phyloP scores from a whole-genome alignment of 2,113 vertebrate genomes.

The Capreolus pygargus region DNA sequence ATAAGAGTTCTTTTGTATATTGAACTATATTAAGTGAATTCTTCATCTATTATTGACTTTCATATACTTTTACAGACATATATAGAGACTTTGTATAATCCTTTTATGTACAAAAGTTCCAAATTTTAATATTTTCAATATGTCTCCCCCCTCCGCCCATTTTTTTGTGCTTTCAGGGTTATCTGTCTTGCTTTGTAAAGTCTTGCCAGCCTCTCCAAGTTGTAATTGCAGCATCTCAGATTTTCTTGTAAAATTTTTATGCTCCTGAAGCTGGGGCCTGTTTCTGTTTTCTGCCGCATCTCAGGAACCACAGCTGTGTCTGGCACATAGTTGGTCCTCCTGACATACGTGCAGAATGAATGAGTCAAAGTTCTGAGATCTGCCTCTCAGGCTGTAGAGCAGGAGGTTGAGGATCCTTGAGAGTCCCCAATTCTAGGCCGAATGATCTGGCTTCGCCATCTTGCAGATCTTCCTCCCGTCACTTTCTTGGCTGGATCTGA shows the following conservation, averaged over 20 bases:
- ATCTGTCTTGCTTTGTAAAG: neutral
- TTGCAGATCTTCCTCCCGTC: neutral
- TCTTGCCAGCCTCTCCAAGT: neutral
- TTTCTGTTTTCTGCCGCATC: neutral
- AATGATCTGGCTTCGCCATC: accelerated
- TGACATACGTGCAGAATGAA: accelerated
- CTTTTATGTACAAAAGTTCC: neutral
- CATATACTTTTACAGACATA: neutral
- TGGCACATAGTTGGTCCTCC: accelerated
- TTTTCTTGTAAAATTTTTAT: neutral
- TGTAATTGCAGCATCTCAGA: neutral
- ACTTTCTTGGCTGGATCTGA: neutral
- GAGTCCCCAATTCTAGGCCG: neutral
- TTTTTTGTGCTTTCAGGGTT: neutral
- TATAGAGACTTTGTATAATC: neutral
- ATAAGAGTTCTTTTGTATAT: neutral
- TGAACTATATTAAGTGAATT: neutral
- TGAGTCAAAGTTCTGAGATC: neutral
- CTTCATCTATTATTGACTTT: neutral
- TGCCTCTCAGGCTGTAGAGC: neutral
- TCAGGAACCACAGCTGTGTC: no score
- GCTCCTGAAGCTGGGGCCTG: neutral
- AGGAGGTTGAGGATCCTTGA: neutral
- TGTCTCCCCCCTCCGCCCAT: neutral
- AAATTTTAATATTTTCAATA: neutral